phyloP scores from a whole-genome alignment of 2,113 vertebrate genomes.

The Gymnarchus niloticus region DNA sequence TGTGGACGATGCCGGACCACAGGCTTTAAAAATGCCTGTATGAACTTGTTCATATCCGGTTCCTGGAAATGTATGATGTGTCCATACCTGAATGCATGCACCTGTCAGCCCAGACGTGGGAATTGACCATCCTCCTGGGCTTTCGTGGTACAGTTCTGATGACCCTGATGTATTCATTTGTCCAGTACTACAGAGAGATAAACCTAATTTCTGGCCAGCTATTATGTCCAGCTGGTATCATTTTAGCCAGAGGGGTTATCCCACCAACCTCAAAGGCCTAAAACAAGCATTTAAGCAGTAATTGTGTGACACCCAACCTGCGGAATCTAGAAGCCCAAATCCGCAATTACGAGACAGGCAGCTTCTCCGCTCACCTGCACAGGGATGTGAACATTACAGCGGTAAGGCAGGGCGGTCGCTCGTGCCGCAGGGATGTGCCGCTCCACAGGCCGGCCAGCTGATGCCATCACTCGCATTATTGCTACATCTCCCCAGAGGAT shows the following conservation, averaged over 20 bases:
- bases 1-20: background rate
- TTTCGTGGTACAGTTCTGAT: background rate
- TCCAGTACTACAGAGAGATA: background rate
- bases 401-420: background rate
- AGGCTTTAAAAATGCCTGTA: no score
- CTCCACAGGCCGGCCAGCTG: background rate
- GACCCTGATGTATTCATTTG: background rate
- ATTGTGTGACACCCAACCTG: constrained; percentile 5
- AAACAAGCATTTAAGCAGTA: constrained; percentile 15
- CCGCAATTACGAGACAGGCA: constrained; percentile 12
- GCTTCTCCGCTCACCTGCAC: background rate
- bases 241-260: background rate
- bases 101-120: background rate
- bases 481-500: background rate
- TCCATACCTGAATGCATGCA: background rate
- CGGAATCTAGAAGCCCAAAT: constrained; percentile 7
- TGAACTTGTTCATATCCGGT: background rate
- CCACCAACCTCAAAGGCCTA: background rate
- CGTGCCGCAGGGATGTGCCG: background rate
- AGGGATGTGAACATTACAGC: background rate
- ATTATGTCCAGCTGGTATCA: background rate
- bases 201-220: background rate
- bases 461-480: background rate
- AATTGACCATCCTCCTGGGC: background rate
- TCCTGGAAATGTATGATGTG: background rate